Base-by-base conservation (phyloP, 2,888 invertebrate species). In the Cancer borealis region DNA sequence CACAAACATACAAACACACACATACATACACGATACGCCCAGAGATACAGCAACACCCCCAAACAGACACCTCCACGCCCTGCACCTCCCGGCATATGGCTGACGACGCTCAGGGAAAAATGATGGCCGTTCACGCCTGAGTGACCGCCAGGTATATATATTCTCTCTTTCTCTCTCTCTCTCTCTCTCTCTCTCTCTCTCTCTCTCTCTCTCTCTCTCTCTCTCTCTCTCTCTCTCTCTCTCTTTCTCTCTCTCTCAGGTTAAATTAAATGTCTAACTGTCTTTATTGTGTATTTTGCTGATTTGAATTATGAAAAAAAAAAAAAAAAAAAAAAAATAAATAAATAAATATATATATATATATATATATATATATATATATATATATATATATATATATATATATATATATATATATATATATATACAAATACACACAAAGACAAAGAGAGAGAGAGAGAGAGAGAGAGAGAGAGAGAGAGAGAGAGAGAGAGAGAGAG, bases 111-210 rank as follows among this genome's bases (percentile, higher is more conserved):
- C 26, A 79, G 30, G 79, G 79, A 79, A 79, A 79, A 79, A 79
- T 79, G 79, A 79, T 79, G 30, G 30, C 30, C 30, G 30, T 79
- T 79, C 79, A 79, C 79, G 79, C 79, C 79, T 79, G 30, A 79
- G 79, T 79, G 79, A 79, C 30, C 79, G 26, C 79, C 79, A 79
- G 79, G 79, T 79, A 79, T 79, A 79, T 30, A 79, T 79, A 30
- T 26, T 30, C 26, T 79, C 30, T 30, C 79, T 79, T 30, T 79
- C 79, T 79, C 79, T 79, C 79, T 79, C 79, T 79, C 79, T 79
- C 79, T 79, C 79, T 79, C 79, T 79, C 79, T 79, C 79, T 79
- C 79, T 79, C 79, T 79, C 79, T 79, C 79, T 79, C 73, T 79
- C 79, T 79, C 79, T 79, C 79, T 79, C 79, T 79, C 66, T 21